These are phyloP conservation scores for Stichopus horrens DNA, from an alignment of 53 echinoderm and acorn worm genomes.

Conservation along the genomic window DNA sequence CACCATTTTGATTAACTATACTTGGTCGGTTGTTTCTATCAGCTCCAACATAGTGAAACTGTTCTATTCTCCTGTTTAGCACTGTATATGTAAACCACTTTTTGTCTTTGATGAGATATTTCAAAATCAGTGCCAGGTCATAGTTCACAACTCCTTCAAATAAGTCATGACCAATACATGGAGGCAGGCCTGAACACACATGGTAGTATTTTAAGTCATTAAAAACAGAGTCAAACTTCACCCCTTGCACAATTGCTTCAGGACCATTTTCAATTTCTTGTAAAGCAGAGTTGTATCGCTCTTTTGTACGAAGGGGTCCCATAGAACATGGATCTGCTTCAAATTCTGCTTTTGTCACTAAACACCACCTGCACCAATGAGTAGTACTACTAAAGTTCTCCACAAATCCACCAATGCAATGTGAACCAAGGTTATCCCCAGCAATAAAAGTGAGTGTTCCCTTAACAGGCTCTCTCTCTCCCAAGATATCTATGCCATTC, in stretches of 20 bases:
- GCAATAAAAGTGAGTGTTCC: slow-evolving; percentile 48
- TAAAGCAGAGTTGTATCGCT: not conserved
- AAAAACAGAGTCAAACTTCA: slow-evolving; percentile 45
- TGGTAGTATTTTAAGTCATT: slow-evolving; percentile 57
- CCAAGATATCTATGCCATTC: slow-evolving; percentile 44
- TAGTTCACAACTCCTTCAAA: slow-evolving; percentile 61
- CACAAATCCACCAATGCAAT: slow-evolving; percentile 58
- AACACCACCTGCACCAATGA: slow-evolving; percentile 54
- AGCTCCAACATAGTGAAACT: slow-evolving; percentile 43
- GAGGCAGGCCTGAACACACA: slow-evolving; percentile 63
- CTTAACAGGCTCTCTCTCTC: slow-evolving; percentile 4
- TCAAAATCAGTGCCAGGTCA: slow-evolving; percentile 48
- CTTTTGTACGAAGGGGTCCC: not conserved
- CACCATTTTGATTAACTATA: slow-evolving; percentile 44
- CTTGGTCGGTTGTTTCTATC: slow-evolving; percentile 55
- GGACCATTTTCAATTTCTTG: not conserved
- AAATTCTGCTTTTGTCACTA: slow-evolving; percentile 28
- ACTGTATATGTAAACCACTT: slow-evolving; percentile 54
- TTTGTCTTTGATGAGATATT: slow-evolving; percentile 43
- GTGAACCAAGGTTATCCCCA: slow-evolving; percentile 64
- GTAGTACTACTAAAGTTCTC: slow-evolving; percentile 53
- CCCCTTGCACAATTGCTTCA: not conserved
- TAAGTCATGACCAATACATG: slow-evolving; percentile 62
- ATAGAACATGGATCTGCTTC: not conserved
- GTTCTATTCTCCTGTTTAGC: slow-evolving; percentile 44